These are phyloP conservation scores for Phymatocera aterrima DNA, from an alignment of 2,888 invertebrate species.

Conservation along the genomic window DNA sequence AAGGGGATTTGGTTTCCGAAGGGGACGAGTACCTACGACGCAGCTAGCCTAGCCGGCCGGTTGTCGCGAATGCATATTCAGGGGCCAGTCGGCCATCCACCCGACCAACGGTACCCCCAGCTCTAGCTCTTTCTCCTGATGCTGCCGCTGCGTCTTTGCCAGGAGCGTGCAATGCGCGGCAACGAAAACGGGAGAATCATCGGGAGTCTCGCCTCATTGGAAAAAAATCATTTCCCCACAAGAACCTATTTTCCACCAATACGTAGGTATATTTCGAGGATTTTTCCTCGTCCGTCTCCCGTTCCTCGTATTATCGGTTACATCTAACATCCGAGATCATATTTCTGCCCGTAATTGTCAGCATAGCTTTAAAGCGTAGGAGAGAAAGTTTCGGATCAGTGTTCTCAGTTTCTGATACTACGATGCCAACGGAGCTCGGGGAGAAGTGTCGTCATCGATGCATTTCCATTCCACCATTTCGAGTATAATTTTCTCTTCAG, in stretches of 20 bases:
- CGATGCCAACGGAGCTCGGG: no score
- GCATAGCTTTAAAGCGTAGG: no score
- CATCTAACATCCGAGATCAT: no score
- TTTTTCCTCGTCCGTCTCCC: no score
- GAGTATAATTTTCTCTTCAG: constrained; percentile 34
- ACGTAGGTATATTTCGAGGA: no score
- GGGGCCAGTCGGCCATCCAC: constrained; percentile 50
- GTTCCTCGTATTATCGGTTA: no score
- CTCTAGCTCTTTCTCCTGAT: not conserved
- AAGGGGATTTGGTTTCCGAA: constrained; percentile 68
- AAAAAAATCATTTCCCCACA: not conserved
- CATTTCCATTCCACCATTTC: not conserved
- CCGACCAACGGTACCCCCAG: not conserved
- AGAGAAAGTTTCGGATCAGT: no score
- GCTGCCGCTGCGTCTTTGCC: constrained; percentile 4
- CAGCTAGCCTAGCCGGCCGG: constrained; percentile 50
- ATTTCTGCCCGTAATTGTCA: no score
- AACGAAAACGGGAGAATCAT: not conserved
- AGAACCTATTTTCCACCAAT: no score
- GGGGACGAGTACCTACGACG: constrained; percentile 61
- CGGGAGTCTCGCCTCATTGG: not conserved
- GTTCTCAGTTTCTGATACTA: no score
- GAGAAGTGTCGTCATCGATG: not conserved
- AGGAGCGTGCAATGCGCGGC: constrained; percentile 25
- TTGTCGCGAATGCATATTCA: constrained; percentile 70